These are phyloP conservation scores for Helobdella robusta DNA, from an alignment of 2,888 invertebrate species.

Conservation along the genomic window DNA sequence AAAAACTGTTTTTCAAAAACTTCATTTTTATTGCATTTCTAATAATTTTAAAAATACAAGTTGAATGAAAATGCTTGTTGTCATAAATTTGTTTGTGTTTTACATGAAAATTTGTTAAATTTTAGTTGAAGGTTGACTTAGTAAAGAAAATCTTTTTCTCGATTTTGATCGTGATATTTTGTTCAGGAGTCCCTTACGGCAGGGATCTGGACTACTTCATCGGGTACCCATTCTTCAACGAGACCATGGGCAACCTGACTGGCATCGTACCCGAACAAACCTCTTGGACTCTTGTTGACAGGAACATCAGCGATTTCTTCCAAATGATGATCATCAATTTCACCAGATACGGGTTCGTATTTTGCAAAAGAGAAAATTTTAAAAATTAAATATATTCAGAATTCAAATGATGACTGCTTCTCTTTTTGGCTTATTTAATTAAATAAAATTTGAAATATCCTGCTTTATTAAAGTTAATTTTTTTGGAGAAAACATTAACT, in stretches of 20 bases:
- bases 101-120: no score
- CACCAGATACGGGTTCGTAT: constrained; percentile 48
- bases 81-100: neutral
- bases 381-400: neutral
- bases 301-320: constrained; percentile 52
- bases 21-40: neutral
- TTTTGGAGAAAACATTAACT: no score
- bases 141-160: no score
- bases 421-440: neutral
- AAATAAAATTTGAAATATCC: neutral
- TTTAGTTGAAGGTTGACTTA: no score
- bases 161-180: no score
- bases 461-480: neutral
- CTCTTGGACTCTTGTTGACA: constrained; percentile 46
- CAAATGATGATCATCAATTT: constrained; percentile 52
- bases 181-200: constrained; percentile 40
- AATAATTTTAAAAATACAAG: neutral
- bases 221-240: constrained; percentile 52
- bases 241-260: constrained; percentile 43
- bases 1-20: no score
- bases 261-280: constrained; percentile 44
- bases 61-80: neutral
- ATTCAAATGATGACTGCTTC: no score
- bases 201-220: constrained; percentile 54
- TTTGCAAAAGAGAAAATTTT: neutral